phyloP scores from a whole-genome alignment of 2,888 invertebrate species.

The Leptinotarsa juncta region DNA sequence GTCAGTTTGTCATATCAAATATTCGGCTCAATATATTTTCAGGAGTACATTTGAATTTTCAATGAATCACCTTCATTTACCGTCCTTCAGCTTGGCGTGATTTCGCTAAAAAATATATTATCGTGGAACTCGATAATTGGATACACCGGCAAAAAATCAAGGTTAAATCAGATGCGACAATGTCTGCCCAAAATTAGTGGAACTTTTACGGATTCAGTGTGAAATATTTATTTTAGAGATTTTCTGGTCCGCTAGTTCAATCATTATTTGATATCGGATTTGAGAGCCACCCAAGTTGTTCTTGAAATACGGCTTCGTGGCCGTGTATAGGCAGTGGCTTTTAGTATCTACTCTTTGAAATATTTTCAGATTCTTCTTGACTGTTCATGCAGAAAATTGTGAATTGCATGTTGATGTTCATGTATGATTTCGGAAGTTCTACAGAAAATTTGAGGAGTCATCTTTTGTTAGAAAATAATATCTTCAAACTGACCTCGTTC shows the following conservation, averaged over 20 bases:
- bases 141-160: slow-evolving; percentile 32
- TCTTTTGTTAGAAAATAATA: no score
- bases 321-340: neutral
- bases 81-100: neutral
- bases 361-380: neutral
- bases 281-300: slow-evolving; percentile 35
- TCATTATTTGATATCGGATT: slow-evolving; percentile 28
- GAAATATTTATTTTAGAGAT: slow-evolving; percentile 33
- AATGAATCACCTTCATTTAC: neutral
- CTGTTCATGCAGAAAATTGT: no score
- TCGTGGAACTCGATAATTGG: slow-evolving; percentile 29
- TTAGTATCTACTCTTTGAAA: neutral
- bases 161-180: slow-evolving; percentile 30
- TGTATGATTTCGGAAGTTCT: no score
- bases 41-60: neutral
- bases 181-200: slow-evolving; percentile 33
- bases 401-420: no score
- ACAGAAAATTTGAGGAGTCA: no score
- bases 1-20: no score
- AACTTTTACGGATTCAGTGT: slow-evolving; percentile 37
- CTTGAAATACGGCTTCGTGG: slow-evolving; percentile 19
- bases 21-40: no score
- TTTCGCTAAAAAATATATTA: slow-evolving; percentile 17
- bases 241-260: slow-evolving; percentile 27
- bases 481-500: no score